These are phyloP conservation scores for Zonitis immaculata DNA, from an alignment of 2,888 invertebrate species.

Conservation along the genomic window DNA sequence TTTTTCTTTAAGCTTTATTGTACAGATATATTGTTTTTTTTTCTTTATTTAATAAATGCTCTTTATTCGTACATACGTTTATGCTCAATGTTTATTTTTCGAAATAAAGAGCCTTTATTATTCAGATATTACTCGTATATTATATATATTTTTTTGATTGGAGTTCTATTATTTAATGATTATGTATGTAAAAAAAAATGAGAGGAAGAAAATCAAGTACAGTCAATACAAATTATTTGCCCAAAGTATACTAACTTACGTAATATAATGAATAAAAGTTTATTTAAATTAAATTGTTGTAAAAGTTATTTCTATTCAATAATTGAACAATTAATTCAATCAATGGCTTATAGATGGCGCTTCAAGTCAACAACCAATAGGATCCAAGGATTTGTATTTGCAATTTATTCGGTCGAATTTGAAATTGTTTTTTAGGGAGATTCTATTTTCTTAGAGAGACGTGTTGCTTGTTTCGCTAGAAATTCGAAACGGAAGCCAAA, in stretches of 20 bases:
- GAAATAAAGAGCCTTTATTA: slow-evolving; percentile 38
- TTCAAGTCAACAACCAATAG: no score
- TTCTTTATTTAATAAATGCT: slow-evolving; percentile 26
- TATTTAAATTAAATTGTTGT: slow-evolving; percentile 25
- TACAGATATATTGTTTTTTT: slow-evolving; percentile 31
- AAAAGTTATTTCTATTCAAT: no score
- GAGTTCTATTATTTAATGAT: slow-evolving; percentile 37
- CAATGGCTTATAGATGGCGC: no score
- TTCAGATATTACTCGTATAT: slow-evolving; percentile 5
- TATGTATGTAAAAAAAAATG: slow-evolving; percentile 16
- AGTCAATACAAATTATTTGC: slow-evolving; percentile 35
- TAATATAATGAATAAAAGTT: slow-evolving; percentile 32
- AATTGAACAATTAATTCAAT: no score
- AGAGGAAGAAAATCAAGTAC: slow-evolving; percentile 7
- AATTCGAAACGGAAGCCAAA: no score
- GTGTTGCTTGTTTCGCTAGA: no score
- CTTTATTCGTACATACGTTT: slow-evolving; percentile 30
- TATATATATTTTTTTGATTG: slow-evolving; percentile 34
- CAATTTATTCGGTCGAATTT: no score
- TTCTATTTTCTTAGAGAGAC: no score
- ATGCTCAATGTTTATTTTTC: slow-evolving; percentile 25
- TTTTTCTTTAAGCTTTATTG: slow-evolving; percentile 29
- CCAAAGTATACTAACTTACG: slow-evolving; percentile 42
- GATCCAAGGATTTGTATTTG: no score
- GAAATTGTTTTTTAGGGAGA: no score